Percentiles rank a stretch among this genome's conserved stretches.
Conservation (phyloP, 2,888 invertebrate species). For the Noctua janthina region DNA sequence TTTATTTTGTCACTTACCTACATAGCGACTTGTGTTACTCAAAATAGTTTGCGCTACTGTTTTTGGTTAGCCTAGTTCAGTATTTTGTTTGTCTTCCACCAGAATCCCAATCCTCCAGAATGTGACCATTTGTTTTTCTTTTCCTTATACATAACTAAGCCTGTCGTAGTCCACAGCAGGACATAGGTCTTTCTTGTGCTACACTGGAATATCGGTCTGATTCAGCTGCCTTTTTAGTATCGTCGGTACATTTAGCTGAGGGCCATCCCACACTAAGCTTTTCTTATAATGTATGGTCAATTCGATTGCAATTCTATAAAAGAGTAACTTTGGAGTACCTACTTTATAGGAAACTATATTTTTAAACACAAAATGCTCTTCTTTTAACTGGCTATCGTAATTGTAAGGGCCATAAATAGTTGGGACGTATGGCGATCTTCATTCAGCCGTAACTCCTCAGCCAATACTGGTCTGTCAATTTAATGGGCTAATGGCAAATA, state of each 20-base stretch:
- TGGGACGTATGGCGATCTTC: conserved; percentile 8
- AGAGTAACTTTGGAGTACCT: too few relatives aligned
- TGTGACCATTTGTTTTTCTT: neutral
- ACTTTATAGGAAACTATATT: neutral
- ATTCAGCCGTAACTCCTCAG: conserved; percentile 34
- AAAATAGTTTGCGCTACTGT: conserved; percentile 26
- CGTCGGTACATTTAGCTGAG: neutral
- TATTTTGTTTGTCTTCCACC: neutral
- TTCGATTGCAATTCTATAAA: neutral
- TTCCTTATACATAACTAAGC: neutral
- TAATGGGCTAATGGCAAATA: conserved; percentile 46
- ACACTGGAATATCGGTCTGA: neutral
- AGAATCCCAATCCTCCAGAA: too few relatives aligned
- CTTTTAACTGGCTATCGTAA: neutral
- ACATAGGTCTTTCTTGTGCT: neutral
- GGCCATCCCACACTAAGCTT: neutral
- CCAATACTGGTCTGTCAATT: conserved; percentile 43
- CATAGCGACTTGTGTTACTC: conserved; percentile 18
- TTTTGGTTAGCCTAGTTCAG: neutral
- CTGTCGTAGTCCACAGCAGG: neutral
- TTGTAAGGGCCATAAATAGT: conserved; percentile 30
- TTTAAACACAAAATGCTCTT: neutral
- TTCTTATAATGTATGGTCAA: neutral
- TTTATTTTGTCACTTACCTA: conserved; percentile 52
- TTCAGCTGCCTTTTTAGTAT: neutral